Evolutionary conservation across 2,113 vertebrate species (phyloP), one percentile per base, ranked within the genome.

Genomic region (Sturnus vulgaris): DNA sequence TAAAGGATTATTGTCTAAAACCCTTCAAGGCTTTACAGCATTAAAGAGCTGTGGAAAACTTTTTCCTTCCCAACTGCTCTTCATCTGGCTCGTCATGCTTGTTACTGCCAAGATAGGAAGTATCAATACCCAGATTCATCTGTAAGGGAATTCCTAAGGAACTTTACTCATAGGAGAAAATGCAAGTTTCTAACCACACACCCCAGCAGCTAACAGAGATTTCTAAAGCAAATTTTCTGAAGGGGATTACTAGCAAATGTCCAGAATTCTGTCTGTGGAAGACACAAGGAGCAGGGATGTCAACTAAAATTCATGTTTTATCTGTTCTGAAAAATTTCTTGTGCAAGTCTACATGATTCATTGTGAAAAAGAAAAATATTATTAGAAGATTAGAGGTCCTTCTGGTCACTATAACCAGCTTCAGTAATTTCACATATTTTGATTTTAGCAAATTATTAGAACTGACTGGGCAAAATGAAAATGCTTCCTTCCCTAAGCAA

Each of bases 401-500:
- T 61, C 53, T 65, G 66, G 78, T 82, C 71, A 57, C 70, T 82
- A 60, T 47, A 69, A 28, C 22, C 30, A 71, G 25, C 46, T 92
- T 91, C 65, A 56, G n/a, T 60, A 52, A 89, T 66, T 88, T 86
- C 53, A 63, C 47, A 7, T 59, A 56, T 61, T 96, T 71, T 84
- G 37, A 64, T 82, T 91, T 70, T 86, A 90, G 52, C 39, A 25
- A 79, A 69, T 75, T 60, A 85, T 90, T 72, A 75, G 57, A 92
- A 72, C 46, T 40, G 66, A 76, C 73, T 82, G 55, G 56, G 33
- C 70, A 87, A 87, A 87, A 91, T 82, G 65, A 82, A 95, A 93
- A 88, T 90, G 81, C 71, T 90, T 89, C 82, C 57, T 24, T 85
- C 75, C 78, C 44, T 84, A 84, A 80, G 50, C n/a, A 90, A 94